Evolutionary conservation across 2,113 vertebrate genomes (phyloP), one percentile per base, ranked within the genome.

Genomic region (Junco hyemalis): DNA sequence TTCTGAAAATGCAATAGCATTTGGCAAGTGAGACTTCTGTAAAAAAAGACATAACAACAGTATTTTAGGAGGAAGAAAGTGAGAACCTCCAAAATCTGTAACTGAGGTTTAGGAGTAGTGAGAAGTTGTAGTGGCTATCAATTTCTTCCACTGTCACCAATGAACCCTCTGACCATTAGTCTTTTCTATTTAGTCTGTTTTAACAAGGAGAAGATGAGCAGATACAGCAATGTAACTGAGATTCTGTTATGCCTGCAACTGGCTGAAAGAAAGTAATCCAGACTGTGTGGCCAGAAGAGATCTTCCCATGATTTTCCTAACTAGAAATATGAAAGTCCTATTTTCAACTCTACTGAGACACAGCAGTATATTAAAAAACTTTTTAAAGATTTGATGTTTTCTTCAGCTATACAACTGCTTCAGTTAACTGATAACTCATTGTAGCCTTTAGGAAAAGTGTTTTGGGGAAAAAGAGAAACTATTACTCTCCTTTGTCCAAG

Each of bases 81-180:
- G 35, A 87, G 42, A 84, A 20, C 35, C 25, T 78, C 61, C 35
- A 22, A 63, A 71, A 70, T 33, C 13, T 40, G 13, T 7, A 78
- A 35, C 4, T 36, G 56, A 53, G 8, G 7, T 33, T 89, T 84
- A 29, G 50, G 28, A 44, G 15, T 15, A 7, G 12, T 54, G 33
- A 71, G 66, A 93, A 86, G 24, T 51, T 70, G 26, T 11, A 33
- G 14, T 23, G 47, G 10, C n/a, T 85, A 28, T n/a, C 15, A n/a
- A 2, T 47, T 70, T 65, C 33, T 79, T 74, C 44, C 61, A 66
- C 16, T 18, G 29, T 59, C 33, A 57, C 31, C 40, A 51, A 42
- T 12, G 16, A n/a, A 20, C 4, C 12, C 12, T 26, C 12, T 45
- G 21, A 51, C 14, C 3, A 3, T n/a, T 1, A 1, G 3, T 61